These are phyloP conservation scores for Sander lucioperca DNA, from an alignment of 2,113 vertebrate genomes.

Conservation along the genomic window DNA sequence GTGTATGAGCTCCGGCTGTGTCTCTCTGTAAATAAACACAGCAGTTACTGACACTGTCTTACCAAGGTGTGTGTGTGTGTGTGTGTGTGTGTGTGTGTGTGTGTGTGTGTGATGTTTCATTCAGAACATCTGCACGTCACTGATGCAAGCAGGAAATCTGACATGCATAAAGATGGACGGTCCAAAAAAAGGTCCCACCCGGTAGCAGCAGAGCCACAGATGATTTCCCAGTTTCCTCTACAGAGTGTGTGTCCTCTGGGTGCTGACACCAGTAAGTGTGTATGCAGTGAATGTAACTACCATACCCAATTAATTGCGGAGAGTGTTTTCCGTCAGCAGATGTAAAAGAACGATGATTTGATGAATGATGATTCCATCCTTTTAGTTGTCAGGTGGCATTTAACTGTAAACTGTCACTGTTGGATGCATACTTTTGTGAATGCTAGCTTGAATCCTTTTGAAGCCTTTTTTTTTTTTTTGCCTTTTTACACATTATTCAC, in stretches of 20 bases:
- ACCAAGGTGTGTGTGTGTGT: neutral
- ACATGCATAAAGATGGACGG: conserved; percentile 14
- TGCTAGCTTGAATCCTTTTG: neutral
- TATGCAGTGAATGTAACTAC: neutral
- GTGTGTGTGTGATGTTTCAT: neutral
- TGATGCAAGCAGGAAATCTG: conserved; percentile 25
- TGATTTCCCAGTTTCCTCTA: neutral
- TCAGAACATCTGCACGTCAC: conserved; percentile 14
- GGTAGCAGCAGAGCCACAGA: neutral
- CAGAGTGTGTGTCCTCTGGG: neutral
- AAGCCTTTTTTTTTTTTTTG: neutral
- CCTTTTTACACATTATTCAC: neutral
- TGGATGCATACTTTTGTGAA: neutral
- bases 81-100: neutral
- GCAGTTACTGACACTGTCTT: neutral
- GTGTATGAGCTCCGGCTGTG: neutral
- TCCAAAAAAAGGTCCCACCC: conserved; percentile 24
- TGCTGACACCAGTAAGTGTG: conserved; percentile 13
- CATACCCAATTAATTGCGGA: no score
- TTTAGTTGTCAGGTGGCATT: neutral
- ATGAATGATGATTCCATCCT: neutral
- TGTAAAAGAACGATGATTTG: neutral
- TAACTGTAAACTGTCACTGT: neutral
- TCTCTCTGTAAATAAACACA: neutral
- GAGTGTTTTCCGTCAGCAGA: neutral